phyloP scores from a whole-genome alignment of 2,888 invertebrate species.

The Leptinotarsa rubiginosa region DNA sequence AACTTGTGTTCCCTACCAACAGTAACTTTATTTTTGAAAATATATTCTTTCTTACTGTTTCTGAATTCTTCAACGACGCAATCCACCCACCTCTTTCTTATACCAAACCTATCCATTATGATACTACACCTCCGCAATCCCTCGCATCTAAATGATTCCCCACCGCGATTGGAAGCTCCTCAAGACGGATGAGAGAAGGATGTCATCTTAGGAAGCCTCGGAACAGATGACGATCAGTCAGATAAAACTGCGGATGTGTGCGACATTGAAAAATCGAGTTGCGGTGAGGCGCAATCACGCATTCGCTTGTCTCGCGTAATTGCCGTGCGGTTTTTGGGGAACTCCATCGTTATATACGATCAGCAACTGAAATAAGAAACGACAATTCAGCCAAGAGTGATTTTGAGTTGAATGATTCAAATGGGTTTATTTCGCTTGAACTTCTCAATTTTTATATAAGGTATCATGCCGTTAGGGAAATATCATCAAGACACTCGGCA shows the following conservation, averaged over 20 bases:
- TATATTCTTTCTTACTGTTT: neutral
- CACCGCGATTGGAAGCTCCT: slow-evolving; percentile 27
- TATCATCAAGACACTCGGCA: too few species aligned
- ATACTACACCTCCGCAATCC: slow-evolving; percentile 21
- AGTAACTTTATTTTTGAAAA: neutral
- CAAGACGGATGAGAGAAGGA: slow-evolving; percentile 59
- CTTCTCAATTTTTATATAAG: too few species aligned
- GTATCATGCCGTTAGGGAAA: too few species aligned
- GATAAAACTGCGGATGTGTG: slow-evolving; percentile 57
- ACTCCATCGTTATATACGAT: slow-evolving; percentile 23
- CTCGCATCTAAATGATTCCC: slow-evolving; percentile 17
- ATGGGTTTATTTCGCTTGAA: too few species aligned
- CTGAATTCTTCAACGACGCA: neutral
- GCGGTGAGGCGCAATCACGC: slow-evolving; percentile 39
- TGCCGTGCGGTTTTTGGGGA: slow-evolving; percentile 40
- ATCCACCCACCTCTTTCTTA: neutral
- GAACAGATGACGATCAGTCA: slow-evolving; percentile 57
- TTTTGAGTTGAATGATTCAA: too few species aligned
- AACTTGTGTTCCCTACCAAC: neutral
- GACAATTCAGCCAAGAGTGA: neutral
- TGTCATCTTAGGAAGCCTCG: slow-evolving; percentile 59
- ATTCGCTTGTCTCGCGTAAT: slow-evolving; percentile 45
- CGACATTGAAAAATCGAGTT: slow-evolving; percentile 56
- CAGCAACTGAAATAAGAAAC: neutral
- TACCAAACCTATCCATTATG: neutral